These are phyloP conservation scores for Spermophilus dauricus DNA, from an alignment of 2,113 vertebrate species.

Conservation along the genomic window DNA sequence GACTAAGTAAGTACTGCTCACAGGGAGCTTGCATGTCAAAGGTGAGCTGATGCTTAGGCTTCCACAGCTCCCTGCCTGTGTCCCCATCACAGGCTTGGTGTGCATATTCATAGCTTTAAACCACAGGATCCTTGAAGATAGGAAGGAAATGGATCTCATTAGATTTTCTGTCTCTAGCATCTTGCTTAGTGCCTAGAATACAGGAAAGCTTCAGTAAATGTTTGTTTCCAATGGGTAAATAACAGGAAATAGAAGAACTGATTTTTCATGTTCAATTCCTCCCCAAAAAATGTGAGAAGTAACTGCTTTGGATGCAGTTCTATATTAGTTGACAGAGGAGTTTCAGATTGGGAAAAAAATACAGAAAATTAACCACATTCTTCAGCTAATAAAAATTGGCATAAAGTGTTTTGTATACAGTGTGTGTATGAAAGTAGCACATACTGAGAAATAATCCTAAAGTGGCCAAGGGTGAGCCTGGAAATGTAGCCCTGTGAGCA, in stretches of 20 bases:
- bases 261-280: neutral
- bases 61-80: rapidly evolving
- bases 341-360: neutral
- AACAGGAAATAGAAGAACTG: neutral
- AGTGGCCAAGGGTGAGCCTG: neutral
- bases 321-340: neutral
- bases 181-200: neutral
- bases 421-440: neutral
- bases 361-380: neutral
- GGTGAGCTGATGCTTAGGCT: neutral
- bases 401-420: neutral
- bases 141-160: neutral
- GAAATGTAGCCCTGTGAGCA: neutral
- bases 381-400: neutral
- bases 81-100: neutral
- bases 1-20: neutral
- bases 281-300: neutral
- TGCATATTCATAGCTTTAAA: neutral
- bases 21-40: neutral
- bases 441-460: neutral
- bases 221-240: neutral
- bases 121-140: neutral
- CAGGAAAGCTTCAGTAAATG: neutral
- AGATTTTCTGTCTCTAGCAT: neutral
- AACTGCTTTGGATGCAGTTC: neutral